Evolutionary conservation across 1,140 invertebrate genomes (phyloP).

Genomic region (Vanessa tameamea): DNA sequence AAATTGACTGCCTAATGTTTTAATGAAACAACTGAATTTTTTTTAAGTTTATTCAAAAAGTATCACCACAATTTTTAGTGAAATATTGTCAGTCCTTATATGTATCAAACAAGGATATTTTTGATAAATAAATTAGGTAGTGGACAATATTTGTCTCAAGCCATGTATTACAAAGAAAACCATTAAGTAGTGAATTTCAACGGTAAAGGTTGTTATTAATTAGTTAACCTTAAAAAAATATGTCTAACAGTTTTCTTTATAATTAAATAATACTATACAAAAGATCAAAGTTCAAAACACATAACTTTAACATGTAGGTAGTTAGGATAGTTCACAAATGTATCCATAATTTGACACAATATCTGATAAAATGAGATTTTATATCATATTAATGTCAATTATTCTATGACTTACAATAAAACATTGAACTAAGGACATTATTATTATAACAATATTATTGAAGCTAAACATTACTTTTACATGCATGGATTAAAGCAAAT

Average conservation of each 20-base stretch:
- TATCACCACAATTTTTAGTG: slow-evolving; percentile 71
- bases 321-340: neutral
- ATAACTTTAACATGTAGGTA: slow-evolving; percentile 7
- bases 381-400: slow-evolving; percentile 14
- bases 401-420: slow-evolving; percentile 19
- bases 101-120: slow-evolving; percentile 42
- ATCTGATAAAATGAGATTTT: slow-evolving; percentile 16
- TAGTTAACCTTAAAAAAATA: slow-evolving; percentile 2
- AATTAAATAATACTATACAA: slow-evolving; percentile 25
- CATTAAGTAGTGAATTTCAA: neutral
- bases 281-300: slow-evolving; percentile 23
- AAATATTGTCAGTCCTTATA: slow-evolving; percentile 68
- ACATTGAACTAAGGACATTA: slow-evolving; percentile 27
- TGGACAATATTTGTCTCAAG: slow-evolving; percentile 17
- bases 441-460: slow-evolving; percentile 15
- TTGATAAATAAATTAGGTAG: slow-evolving; percentile 39
- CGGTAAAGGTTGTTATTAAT: neutral
- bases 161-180: slow-evolving; percentile 24
- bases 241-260: slow-evolving; percentile 18
- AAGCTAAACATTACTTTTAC: slow-evolving; percentile 21
- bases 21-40: slow-evolving; percentile 40
- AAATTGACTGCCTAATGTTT: no score
- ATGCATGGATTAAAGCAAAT: slow-evolving; percentile 24
- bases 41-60: slow-evolving; percentile 70
- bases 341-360: slow-evolving; percentile 4